Evolutionary conservation across 2,113 vertebrate genomes (phyloP).

Genomic region (Pluvianellus socialis): DNA sequence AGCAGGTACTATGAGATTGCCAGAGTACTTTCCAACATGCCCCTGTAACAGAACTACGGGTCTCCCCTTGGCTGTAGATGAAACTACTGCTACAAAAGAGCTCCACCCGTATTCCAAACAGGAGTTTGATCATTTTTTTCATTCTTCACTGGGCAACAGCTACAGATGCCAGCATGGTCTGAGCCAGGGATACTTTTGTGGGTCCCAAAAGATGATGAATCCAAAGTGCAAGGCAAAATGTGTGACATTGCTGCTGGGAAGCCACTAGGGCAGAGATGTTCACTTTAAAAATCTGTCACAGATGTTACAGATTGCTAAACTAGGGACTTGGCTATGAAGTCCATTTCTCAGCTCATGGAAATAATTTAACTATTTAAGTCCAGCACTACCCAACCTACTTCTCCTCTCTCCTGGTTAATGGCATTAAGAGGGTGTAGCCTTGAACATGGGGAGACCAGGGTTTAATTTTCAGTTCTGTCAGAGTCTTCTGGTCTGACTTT

Average conservation of each 20-base stretch:
- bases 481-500: not conserved
- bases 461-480: not conserved
- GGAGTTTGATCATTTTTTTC: not conserved
- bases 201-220: not conserved
- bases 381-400: not conserved
- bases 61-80: not conserved
- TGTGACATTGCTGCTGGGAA: not conserved
- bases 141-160: not conserved
- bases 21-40: not conserved
- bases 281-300: constrained; percentile 11
- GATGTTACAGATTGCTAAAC: not conserved
- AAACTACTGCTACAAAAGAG: not conserved
- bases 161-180: not conserved
- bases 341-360: not conserved
- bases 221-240: not conserved
- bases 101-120: not conserved
- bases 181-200: not conserved
- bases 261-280: not conserved
- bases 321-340: not conserved
- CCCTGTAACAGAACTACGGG: not conserved
- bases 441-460: not conserved
- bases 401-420: not conserved
- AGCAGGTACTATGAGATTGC: not conserved
- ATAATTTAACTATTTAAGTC: not conserved
- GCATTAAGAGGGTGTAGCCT: not conserved